These are phyloP conservation scores for Diceros bicornis DNA, from an alignment of 2,797 vertebrate genomes.

Conservation along the genomic window DNA sequence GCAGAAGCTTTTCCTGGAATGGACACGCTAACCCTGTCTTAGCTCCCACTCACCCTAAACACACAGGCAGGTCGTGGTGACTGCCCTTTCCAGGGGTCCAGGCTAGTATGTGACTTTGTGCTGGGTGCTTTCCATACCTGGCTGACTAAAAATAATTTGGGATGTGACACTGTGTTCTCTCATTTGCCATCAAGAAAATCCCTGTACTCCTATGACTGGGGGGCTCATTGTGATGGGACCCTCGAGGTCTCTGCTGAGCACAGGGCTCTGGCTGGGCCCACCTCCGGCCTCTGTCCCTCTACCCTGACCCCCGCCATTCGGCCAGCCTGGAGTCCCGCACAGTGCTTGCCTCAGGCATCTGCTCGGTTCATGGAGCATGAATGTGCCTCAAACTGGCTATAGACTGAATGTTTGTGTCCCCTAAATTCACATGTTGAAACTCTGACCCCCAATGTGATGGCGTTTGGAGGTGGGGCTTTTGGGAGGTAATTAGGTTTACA, in stretches of 20 bases:
- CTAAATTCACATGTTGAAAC: background rate
- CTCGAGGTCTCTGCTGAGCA: no score
- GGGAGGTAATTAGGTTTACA: background rate
- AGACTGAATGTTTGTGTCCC: background rate
- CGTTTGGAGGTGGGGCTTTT: background rate
- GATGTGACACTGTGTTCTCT: background rate
- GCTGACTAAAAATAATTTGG: background rate
- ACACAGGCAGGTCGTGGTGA: background rate
- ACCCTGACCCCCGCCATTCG: no score
- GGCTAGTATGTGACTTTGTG: background rate
- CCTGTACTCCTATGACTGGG: background rate
- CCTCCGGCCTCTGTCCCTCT: background rate
- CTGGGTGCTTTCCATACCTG: background rate
- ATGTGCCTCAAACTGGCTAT: background rate
- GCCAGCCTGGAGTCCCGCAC: background rate
- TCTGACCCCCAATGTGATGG: background rate
- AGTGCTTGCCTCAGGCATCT: background rate
- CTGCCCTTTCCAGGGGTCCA: accelerated
- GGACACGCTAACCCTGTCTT: background rate
- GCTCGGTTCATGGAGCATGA: background rate
- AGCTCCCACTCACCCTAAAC: background rate
- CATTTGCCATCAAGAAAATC: background rate
- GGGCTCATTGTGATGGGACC: background rate
- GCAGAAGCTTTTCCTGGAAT: background rate
- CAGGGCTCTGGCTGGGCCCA: background rate